Conservation (phyloP, 2,797 vertebrate species). For the Loris lydekkerianus region DNA sequence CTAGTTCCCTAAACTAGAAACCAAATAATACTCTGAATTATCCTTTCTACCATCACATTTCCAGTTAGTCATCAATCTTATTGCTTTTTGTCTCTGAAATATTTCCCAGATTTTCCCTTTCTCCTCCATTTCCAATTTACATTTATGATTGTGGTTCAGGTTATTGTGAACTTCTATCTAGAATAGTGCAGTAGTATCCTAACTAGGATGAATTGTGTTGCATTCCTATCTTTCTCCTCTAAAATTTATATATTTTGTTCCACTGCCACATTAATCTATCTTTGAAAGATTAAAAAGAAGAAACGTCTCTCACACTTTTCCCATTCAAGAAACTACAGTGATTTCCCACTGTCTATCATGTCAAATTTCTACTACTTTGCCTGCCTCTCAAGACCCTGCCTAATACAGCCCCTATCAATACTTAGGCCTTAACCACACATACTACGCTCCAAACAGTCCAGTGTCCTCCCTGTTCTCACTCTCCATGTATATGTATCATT, state of each 20-base stretch:
- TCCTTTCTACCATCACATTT: conserved; percentile 27
- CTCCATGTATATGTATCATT: background rate
- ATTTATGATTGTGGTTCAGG: conserved; percentile 30
- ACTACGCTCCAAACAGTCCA: background rate
- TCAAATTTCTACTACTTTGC: background rate
- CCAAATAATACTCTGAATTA: conserved; percentile 37
- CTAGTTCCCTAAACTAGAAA: conserved; percentile 35
- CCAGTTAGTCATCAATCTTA: background rate
- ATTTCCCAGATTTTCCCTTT: conserved; percentile 50
- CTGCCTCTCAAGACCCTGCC: background rate
- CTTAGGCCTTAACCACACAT: background rate
- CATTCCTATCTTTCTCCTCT: conserved; percentile 14
- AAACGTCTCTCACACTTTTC: conserved; percentile 39
- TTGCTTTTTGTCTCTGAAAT: conserved; percentile 56
- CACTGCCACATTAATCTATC: conserved; percentile 24
- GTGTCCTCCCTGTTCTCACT: background rate
- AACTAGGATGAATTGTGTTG: background rate
- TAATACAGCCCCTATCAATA: background rate
- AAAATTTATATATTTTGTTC: conserved; percentile 1
- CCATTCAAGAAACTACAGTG: conserved; percentile 46
- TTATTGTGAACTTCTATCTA: conserved; percentile 40
- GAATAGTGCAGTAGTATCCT: background rate
- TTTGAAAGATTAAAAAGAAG: conserved; percentile 54
- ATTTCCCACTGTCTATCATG: background rate
- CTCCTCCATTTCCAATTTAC: conserved; percentile 46